phyloP scores from a whole-genome alignment of 2,888 invertebrate genomes.

The Dexiosoma caninum region DNA sequence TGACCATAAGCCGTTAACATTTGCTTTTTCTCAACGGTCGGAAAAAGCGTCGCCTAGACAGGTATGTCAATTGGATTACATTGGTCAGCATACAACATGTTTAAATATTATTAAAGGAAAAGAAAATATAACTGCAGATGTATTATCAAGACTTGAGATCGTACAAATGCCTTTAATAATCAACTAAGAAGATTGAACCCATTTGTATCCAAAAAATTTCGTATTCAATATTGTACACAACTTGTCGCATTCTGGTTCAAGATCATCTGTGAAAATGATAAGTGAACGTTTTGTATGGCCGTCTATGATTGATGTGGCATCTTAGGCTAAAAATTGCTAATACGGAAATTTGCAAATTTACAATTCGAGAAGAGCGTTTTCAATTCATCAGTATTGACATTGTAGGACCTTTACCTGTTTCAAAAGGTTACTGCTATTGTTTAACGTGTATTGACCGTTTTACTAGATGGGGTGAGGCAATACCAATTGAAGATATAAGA shows the following conservation, averaged over 20 bases:
- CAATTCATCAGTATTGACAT: conserved; percentile 8
- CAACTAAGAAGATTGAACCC: background rate
- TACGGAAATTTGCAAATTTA: background rate
- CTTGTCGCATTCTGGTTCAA: background rate
- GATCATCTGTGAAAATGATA: background rate
- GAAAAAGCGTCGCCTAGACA: conserved; percentile 12
- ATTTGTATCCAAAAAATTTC: background rate
- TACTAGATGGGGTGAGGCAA: background rate
- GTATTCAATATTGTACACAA: background rate
- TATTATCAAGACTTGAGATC: background rate
- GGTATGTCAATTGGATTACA: background rate
- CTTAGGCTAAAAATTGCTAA: background rate
- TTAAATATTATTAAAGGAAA: background rate
- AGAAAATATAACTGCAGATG: background rate
- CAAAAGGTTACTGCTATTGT: background rate
- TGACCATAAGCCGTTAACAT: conserved; percentile 5
- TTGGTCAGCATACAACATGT: background rate
- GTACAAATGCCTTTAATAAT: background rate
- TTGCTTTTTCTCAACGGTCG: background rate
- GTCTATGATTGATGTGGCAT: background rate
- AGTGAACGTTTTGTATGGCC: background rate
- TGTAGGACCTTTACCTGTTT: background rate
- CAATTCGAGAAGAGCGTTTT: background rate
- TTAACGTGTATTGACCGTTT: background rate
- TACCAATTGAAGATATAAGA: conserved; percentile 12